Base-by-base conservation (phyloP, 2,113 vertebrate species). In the Cepphus grylle region DNA sequence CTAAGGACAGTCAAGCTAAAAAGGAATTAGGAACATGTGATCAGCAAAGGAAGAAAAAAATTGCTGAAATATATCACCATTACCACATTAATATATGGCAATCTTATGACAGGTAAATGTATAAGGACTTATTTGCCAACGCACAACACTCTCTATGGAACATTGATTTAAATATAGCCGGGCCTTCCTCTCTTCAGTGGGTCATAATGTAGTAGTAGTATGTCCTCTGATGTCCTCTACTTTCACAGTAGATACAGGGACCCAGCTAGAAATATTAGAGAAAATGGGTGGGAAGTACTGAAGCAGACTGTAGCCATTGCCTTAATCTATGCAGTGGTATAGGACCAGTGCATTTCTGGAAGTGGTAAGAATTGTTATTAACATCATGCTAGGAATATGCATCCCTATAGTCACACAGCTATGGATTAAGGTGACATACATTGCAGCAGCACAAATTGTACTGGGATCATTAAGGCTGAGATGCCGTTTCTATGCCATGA, bases 211-310 rank as follows among this genome's bases (percentile, higher is more conserved):
- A 93, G 91, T 82, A 83, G 77, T 72, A 89, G 53, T 19, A 29
- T 87, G 94, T 92, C 88, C 91, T 96, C 94, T 93, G 55, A 91
- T 93, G 93, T 71, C 96, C 97, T 97, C 92, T 94, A 36, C 91
- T 95, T 94, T 96, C 94, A 95, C 55, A 93, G 85, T 63, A 94
- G 79, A 92, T 95, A 36, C 66, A 59, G 40, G 34, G 63, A 95
- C 26, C 40, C 40, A 89, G 70, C 9, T 82, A 59, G 58, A 94
- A 93, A 81, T 25, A 96, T 52, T 61, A 88, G 49, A 95, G 81
- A 78, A 90, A 93, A 87, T 21, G 78, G 36, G 27, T 93, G 52
- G 32, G 55, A 89, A 94, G 47, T 36, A n/a, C 43, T 86, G 65
- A 11, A 86, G 42, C 72, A 95, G 36, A 27, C 50, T 88, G 71